Percentiles rank a stretch among this genome's conserved stretches.
Conservation (phyloP, 2,113 vertebrate genomes). For the Panthera leo region DNA sequence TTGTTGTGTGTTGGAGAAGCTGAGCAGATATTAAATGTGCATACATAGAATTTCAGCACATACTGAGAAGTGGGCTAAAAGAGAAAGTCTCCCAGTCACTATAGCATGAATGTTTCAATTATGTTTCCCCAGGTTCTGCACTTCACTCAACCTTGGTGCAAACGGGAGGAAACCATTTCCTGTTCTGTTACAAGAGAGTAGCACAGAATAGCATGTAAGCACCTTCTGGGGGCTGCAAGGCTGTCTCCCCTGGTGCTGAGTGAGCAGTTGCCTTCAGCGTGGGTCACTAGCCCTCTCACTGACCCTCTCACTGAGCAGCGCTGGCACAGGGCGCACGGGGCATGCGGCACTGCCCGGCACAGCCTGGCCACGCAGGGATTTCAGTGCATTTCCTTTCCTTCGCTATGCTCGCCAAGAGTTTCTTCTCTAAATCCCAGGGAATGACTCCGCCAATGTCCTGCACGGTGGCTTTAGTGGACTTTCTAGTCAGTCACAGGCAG, state of each 20-base stretch:
- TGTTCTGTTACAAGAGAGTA: background rate
- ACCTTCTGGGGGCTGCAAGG: background rate
- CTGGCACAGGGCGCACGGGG: accelerated
- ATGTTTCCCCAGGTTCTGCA: background rate
- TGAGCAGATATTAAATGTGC: background rate
- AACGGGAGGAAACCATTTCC: background rate
- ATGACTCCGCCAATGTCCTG: background rate
- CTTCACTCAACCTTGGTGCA: background rate
- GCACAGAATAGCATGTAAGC: background rate
- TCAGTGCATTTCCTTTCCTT: background rate
- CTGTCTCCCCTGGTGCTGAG: accelerated
- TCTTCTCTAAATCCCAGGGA: background rate
- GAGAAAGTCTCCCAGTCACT: background rate
- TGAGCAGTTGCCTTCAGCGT: background rate
- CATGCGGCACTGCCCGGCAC: accelerated
- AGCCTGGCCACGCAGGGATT: background rate
- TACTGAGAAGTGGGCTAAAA: background rate
- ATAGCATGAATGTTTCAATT: background rate
- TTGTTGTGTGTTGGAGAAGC: background rate
- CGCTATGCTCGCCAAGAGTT: background rate
- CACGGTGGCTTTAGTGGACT: background rate
- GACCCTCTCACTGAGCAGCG: no score
- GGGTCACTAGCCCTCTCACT: background rate
- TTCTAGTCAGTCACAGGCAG: background rate
- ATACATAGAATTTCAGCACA: background rate